These are phyloP conservation scores for Macaca nemestrina DNA, from an alignment of 2,113 vertebrate genomes.

Conservation along the genomic window DNA sequence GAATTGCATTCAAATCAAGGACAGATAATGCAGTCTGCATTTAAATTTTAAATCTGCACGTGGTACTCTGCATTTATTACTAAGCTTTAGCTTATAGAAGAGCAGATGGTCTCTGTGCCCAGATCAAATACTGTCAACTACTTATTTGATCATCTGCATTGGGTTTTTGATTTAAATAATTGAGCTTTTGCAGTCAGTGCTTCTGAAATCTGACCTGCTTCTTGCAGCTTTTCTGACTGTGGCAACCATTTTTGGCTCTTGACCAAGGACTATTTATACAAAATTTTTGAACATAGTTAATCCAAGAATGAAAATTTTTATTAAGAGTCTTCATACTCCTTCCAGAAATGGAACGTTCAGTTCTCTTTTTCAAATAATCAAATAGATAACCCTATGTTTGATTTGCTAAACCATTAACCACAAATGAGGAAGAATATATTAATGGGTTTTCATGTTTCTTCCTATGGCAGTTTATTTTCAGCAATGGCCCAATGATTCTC, in stretches of 20 bases:
- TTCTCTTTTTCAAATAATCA: slow-evolving; percentile 68
- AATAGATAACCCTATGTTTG: background rate
- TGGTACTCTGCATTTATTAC: slow-evolving; percentile 70
- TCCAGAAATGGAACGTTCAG: background rate
- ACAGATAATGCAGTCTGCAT: slow-evolving; percentile 27
- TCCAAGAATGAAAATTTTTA: slow-evolving; percentile 56
- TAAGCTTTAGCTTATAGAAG: slow-evolving; percentile 69
- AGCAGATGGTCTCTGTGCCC: slow-evolving; percentile 80
- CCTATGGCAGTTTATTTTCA: background rate
- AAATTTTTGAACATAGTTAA: slow-evolving; percentile 51
- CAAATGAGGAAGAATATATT: slow-evolving; percentile 10
- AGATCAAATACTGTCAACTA: slow-evolving; percentile 79
- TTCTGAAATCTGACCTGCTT: slow-evolving; percentile 79
- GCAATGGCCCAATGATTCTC: background rate
- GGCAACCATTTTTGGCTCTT: slow-evolving; percentile 63
- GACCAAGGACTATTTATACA: slow-evolving; percentile 57
- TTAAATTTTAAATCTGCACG: slow-evolving; percentile 61
- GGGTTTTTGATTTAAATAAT: slow-evolving; percentile 81
- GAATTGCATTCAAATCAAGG: slow-evolving; percentile 24
- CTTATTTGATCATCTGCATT: slow-evolving; percentile 81
- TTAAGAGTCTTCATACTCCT: slow-evolving; percentile 40
- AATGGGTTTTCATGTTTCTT: background rate
- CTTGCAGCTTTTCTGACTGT: slow-evolving; percentile 69
- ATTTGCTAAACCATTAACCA: slow-evolving; percentile 72
- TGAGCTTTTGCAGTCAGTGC: slow-evolving; percentile 74